Evolutionary conservation across 1,140 invertebrate genomes (phyloP).

Genomic region (Apolygus lucorum): DNA sequence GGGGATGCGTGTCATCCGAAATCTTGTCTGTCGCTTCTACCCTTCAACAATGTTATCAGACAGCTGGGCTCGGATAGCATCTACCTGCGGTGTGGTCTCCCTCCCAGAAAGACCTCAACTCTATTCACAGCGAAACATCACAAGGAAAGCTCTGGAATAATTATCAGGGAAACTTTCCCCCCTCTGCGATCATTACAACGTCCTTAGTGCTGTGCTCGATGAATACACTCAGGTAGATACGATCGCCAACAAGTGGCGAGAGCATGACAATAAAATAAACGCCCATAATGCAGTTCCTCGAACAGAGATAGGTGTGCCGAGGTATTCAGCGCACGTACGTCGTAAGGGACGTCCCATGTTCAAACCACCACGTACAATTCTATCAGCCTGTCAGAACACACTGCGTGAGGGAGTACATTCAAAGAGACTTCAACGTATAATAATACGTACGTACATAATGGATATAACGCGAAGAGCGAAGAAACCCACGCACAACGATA

Average conservation of each 20-base stretch:
- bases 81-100: not conserved
- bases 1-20: not conserved
- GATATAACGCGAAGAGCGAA: too few relatives aligned
- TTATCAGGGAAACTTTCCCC: not conserved
- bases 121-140: not conserved
- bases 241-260: not conserved
- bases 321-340: not conserved
- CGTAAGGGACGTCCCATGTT: too few relatives aligned
- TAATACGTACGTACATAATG: too few relatives aligned
- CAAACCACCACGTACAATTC: too few relatives aligned
- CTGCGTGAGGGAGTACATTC: too few relatives aligned
- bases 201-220: not conserved
- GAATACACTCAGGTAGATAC: not conserved
- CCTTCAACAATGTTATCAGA: not conserved
- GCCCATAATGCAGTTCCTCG: too few relatives aligned
- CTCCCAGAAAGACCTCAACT: not conserved
- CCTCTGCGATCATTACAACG: constrained; percentile 7
- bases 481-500: too few relatives aligned
- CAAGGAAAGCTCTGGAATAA: not conserved
- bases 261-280: not conserved
- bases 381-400: too few relatives aligned
- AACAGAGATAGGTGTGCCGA: too few relatives aligned
- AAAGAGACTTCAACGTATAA: too few relatives aligned
- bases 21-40: not conserved
- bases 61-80: constrained; percentile 1